phyloP scores from a whole-genome alignment of 2,888 invertebrate genomes.

The Chloroclystis v-ata region DNA sequence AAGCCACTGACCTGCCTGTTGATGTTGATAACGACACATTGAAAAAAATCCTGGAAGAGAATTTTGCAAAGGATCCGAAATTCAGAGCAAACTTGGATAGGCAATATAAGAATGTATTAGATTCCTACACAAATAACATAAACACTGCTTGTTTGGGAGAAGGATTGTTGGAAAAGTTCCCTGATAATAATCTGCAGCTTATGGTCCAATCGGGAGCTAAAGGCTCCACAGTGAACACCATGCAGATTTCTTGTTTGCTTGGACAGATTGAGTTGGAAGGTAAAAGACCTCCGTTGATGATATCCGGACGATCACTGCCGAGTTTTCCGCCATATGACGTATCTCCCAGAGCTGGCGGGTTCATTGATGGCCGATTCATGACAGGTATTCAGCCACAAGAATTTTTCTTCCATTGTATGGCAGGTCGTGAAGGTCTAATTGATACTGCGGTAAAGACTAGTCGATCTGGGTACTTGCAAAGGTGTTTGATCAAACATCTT shows the following conservation, averaged over 20 bases:
- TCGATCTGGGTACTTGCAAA: conserved; percentile 97
- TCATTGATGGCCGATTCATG: conserved; percentile 96
- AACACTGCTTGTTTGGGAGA: conserved; percentile 90
- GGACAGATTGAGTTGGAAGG: conserved; percentile 99
- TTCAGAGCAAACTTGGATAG: conserved; percentile 89
- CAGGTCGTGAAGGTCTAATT: conserved; percentile 98
- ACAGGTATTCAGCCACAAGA: conserved; percentile 99
- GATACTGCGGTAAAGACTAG: conserved; percentile 99
- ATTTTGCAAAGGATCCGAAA: conserved; percentile 83
- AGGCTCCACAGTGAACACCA: conserved; percentile 97
- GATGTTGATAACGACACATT: conserved; percentile 79
- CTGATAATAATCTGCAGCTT: conserved; percentile 96
- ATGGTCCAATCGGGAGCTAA: conserved; percentile 99
- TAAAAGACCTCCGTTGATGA: conserved; percentile 95
- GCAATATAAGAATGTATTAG: conserved; percentile 88
- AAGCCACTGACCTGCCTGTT: conserved; percentile 83
- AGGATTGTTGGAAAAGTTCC: conserved; percentile 92
- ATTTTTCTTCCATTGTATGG: conserved; percentile 99
- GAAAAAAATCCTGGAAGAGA: conserved; percentile 82
- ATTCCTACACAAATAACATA: conserved; percentile 92
- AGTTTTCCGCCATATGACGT: conserved; percentile 93
- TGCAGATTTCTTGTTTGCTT: conserved; percentile 98
- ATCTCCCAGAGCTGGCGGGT: conserved; percentile 95
- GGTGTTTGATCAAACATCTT: conserved; percentile 97
- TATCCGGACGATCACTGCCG: conserved; percentile 94